Evolutionary conservation across 2,797 vertebrate species (phyloP).

Genomic region (Onychomys leucogaster): DNA sequence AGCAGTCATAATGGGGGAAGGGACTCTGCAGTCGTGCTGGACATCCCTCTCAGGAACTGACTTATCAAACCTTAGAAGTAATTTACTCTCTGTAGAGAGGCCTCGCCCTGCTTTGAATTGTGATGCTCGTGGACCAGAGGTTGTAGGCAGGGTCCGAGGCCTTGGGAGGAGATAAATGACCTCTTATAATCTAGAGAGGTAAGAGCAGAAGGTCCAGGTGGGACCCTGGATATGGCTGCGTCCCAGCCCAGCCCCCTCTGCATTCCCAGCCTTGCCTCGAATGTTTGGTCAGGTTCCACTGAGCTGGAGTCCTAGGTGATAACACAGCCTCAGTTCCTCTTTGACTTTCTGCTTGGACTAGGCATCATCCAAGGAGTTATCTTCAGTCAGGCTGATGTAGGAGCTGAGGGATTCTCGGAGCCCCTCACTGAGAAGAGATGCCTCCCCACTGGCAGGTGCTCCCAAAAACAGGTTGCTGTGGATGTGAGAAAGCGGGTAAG

Average conservation of each 20-base stretch:
- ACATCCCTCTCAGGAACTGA: neutral
- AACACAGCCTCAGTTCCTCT: neutral
- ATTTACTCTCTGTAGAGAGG: neutral
- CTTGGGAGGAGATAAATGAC: neutral
- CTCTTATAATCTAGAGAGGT: neutral
- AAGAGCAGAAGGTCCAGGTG: neutral
- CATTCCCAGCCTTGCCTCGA: neutral
- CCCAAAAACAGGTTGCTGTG: conserved; percentile 89
- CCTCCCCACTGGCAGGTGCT: conserved; percentile 75
- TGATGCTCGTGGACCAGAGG: neutral
- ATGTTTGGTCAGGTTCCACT: neutral
- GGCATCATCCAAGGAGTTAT: accelerated
- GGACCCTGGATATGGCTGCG: neutral
- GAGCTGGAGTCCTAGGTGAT: neutral
- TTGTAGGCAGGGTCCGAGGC: neutral
- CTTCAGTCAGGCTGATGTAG: conserved; percentile 91
- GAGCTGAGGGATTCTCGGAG: conserved; percentile 93
- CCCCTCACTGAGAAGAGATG: conserved; percentile 92
- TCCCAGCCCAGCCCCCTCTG: neutral
- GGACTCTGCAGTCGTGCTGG: neutral
- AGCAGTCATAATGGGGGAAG: neutral
- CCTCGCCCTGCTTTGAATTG: neutral
- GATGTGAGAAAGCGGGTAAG: neutral
- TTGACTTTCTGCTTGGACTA: conserved; percentile 23
- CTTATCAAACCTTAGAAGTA: neutral